Evolutionary conservation across 2,888 invertebrate species (phyloP), one percentile per base, ranked within the genome.

Genomic region (Luperina nickerlii): DNA sequence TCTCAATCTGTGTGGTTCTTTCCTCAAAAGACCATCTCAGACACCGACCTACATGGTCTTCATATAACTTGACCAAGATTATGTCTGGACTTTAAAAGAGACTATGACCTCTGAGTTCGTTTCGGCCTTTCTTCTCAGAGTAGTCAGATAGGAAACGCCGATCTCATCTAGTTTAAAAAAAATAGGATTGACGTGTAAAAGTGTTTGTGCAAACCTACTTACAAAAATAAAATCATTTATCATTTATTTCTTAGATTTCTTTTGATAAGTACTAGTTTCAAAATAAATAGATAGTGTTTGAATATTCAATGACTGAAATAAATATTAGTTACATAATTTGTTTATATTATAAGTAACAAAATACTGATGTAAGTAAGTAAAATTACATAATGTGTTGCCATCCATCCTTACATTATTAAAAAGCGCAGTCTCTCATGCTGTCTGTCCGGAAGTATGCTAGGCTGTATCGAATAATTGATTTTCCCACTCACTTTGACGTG

Each of bases 291-390:
- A 42, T 32, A 18, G 18, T n/a, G 18, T n/a, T 20, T n/a, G 48
- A 57, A 69, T 38, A 38, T 57, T 79, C 80, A n/a, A 57, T 3
- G 11, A 45, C 72, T 81, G 45, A 78, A 78, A 78, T 71, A 81
- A 48, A 78, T 51, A 18, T 18, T 20, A 13, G 54, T 77, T 42
- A 63, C 24, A 18, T 54, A 77, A 82, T 32, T 70, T n/a, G 15
- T 54, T 78, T 74, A 54, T 15, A 51, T n/a, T 62, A 62, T 42
- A 73, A 11, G 20, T 63, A 63, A 76, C 78, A 38, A 78, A 51
- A 78, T 77, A 18, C 13, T 15, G 27, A 42, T 62, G 24, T 27
- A 32, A n/a, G 5, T 63, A 63, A 63, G 62, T 74, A 38, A 51
- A 42, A 78, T 78, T 78, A 76, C 78, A 24, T 42, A 63, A 76